A percentile compares a stretch with the other conserved stretches of the same genome.
These are phyloP conservation scores for Pocillopora damicornis DNA, from an alignment of 64 coral and sea anemone species.

Conservation along the genomic window DNA sequence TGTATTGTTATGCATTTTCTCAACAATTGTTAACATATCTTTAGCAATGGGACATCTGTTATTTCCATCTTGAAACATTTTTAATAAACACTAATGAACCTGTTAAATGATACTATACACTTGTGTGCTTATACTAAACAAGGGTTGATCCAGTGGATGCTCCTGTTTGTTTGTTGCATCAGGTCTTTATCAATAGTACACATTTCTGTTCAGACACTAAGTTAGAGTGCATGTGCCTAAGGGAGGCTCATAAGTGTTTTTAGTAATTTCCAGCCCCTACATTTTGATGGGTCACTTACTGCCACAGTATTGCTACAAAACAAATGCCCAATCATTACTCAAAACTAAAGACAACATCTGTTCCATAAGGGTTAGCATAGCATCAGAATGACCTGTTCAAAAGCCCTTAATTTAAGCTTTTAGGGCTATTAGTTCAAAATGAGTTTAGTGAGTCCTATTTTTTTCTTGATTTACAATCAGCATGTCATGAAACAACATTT, in stretches of 20 bases:
- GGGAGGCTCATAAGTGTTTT: background rate
- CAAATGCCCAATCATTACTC: background rate
- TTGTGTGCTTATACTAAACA: background rate
- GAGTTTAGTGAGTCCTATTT: no score
- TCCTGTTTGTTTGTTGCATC: background rate
- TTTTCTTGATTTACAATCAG: no score
- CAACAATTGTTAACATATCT: background rate
- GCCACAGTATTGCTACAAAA: background rate
- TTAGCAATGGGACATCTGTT: background rate
- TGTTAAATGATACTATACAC: background rate
- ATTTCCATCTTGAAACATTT: background rate
- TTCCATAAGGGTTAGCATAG: background rate
- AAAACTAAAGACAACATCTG: background rate
- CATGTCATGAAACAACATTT: no score
- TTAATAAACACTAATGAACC: background rate
- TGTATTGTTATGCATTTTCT: slow-evolving; percentile 11
- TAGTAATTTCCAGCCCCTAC: background rate
- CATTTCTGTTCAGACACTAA: slow-evolving; percentile 2
- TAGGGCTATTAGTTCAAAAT: background rate
- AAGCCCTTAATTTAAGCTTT: background rate
- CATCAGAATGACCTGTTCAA: background rate
- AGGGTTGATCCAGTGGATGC: background rate
- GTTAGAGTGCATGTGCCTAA: background rate
- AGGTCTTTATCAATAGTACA: background rate
- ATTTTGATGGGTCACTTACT: background rate